These are phyloP conservation scores for Minunthozetes semirufus DNA, from an alignment of 2,888 invertebrate genomes.

Conservation along the genomic window DNA sequence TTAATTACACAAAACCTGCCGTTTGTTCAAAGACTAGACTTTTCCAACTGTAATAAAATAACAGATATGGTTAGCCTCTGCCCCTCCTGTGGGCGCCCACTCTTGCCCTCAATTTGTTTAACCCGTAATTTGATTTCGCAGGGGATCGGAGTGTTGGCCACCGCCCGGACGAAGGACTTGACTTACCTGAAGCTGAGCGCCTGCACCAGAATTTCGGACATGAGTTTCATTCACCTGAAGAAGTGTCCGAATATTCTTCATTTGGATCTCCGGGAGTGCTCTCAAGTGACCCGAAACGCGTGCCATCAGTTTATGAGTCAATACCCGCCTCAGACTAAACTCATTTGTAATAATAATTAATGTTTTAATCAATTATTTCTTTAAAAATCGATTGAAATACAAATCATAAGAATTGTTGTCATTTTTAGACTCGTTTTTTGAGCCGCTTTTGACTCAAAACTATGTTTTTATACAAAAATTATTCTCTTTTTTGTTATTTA, in stretches of 20 bases:
- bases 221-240: slow-evolving; percentile 64
- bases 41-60: slow-evolving; percentile 76
- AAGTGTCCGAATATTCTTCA: slow-evolving; percentile 44
- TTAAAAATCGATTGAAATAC: no score
- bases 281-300: slow-evolving; percentile 42
- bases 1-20: slow-evolving; percentile 47
- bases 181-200: slow-evolving; percentile 70
- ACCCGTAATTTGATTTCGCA: background rate
- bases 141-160: slow-evolving; percentile 18
- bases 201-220: slow-evolving; percentile 59
- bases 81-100: background rate
- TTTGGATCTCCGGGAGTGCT: slow-evolving; percentile 44
- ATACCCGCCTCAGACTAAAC: slow-evolving; percentile 5
- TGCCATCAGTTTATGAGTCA: slow-evolving; percentile 42
- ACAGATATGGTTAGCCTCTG: slow-evolving; percentile 64
- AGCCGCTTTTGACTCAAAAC: no score
- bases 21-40: slow-evolving; percentile 63
- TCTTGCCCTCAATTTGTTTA: background rate
- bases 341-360: background rate
- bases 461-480: no score
- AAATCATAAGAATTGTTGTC: no score
- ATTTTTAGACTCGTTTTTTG: no score
- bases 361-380: no score
- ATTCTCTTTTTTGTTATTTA: no score
- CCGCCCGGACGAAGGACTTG: slow-evolving; percentile 58